phyloP scores from a whole-genome alignment of 2,113 vertebrate species.

The Pristiophorus japonicus region DNA sequence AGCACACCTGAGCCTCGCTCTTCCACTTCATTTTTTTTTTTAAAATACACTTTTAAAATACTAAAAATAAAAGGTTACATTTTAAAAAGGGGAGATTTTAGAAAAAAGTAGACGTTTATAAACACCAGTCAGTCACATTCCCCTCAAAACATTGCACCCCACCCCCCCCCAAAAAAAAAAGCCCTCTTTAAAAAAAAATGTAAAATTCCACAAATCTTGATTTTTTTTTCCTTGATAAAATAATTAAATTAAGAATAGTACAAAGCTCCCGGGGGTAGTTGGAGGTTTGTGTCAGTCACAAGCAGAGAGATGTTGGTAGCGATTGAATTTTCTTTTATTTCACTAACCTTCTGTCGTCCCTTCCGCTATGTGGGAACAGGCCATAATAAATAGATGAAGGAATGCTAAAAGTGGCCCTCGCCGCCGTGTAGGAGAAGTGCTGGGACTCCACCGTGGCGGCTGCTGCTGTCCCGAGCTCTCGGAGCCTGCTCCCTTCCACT shows the following conservation, averaged over 20 bases:
- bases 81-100: no score
- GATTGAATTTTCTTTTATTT: no score
- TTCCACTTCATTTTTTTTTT: not conserved
- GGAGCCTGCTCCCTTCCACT: conserved; percentile 6
- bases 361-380: not conserved
- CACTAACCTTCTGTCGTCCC: conserved; percentile 31
- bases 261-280: not conserved
- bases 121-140: no score
- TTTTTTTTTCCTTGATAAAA: no score
- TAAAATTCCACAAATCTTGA: no score
- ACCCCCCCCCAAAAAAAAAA: no score
- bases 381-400: conserved; percentile 32
- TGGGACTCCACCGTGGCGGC: conserved; percentile 21
- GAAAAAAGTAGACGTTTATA: no score
- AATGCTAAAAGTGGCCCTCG: not conserved
- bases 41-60: not conserved
- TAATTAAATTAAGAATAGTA: no score
- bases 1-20: not conserved
- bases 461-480: conserved; percentile 7
- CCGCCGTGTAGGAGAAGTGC: not conserved
- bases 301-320: not conserved
- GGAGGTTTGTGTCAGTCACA: no score
- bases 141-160: no score
- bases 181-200: no score
- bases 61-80: no score